A percentile compares a stretch with the other conserved stretches of the same genome.
These are phyloP conservation scores for Eupithecia abbreviata DNA, from an alignment of 2,888 invertebrate species.

Conservation along the genomic window DNA sequence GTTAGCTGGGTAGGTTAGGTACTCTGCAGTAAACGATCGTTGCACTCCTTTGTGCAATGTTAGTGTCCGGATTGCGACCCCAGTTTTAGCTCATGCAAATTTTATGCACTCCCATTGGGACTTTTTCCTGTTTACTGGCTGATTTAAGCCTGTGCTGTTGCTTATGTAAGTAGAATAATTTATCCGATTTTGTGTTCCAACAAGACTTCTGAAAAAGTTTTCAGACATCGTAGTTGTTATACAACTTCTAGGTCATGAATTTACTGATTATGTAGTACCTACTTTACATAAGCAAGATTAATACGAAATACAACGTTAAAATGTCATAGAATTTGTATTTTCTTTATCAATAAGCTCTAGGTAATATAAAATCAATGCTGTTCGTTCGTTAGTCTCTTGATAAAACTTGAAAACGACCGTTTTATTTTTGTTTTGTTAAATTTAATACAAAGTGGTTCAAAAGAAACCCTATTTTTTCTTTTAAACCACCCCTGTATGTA, in stretches of 20 bases:
- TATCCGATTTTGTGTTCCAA: neutral
- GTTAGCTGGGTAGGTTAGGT: slow-evolving; percentile 1
- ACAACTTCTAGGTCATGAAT: neutral
- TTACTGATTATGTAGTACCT: neutral
- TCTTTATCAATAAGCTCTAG: too few species aligned
- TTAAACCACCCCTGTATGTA: too few species aligned
- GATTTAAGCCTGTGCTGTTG: too few species aligned
- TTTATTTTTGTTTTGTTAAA: too few species aligned
- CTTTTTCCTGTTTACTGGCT: neutral
- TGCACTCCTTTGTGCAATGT: neutral
- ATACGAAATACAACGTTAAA: neutral
- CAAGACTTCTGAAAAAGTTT: neutral
- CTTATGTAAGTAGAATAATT: neutral
- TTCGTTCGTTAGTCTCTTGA: too few species aligned
- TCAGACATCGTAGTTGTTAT: neutral
- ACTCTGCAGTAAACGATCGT: neutral
- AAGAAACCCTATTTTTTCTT: too few species aligned
- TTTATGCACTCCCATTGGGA: neutral
- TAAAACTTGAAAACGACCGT: too few species aligned
- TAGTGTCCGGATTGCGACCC: neutral
- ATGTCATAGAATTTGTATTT: neutral
- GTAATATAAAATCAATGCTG: too few species aligned
- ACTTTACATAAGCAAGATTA: neutral
- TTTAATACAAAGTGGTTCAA: too few species aligned
- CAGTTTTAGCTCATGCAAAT: slow-evolving; percentile 1